Base-by-base conservation (phyloP, 2,797 vertebrate genomes). In the Leuciscus waleckii region DNA sequence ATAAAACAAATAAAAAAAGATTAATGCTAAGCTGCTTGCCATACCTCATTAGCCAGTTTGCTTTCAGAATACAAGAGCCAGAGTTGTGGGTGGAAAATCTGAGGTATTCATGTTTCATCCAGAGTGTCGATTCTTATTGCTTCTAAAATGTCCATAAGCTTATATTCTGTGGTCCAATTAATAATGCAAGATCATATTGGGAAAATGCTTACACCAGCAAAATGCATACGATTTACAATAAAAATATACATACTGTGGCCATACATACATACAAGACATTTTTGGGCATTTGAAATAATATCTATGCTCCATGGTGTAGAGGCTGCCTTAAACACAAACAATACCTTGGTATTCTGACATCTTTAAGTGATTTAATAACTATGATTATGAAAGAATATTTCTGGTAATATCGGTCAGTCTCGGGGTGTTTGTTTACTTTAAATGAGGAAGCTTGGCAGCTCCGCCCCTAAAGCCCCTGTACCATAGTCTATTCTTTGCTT, bases 361-460 rank as follows among this genome's bases (percentile, higher is more conserved):
- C 5, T 68, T 54, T 51, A 81, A 69, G 29, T 39, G 4, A 39
- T 51, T 54, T 13, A 7, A 54, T 69, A 69, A 81, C 54, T 81
- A 35, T 6, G 29, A 80, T 39, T 17, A 54, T 23, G n/a, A 3
- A 23, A 35, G 19, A 1, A 46, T 46, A 46, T 46, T 49, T 49
- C 46, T 49, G 10, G 32, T 70, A n/a, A 41, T 29, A 69, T 78
- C 11, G 4, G 32, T 83, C 71, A 65, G 16, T 13, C 39, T 26
- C 92, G 91, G 91, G 93, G 89, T 95, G 93, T 94, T 95, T 95
- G 93, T 94, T 95, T 95, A 94, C 93, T 91, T 91, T 92, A 91
- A 93, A 87, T 90, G 7, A 81, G 35, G 32, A 2, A 21, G 9
- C 49, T 49, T 58, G 10, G 4, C 90, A 93, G 92, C 90, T 93